Base-by-base conservation (phyloP, 2,113 vertebrate species). In the Hylia prasina region DNA sequence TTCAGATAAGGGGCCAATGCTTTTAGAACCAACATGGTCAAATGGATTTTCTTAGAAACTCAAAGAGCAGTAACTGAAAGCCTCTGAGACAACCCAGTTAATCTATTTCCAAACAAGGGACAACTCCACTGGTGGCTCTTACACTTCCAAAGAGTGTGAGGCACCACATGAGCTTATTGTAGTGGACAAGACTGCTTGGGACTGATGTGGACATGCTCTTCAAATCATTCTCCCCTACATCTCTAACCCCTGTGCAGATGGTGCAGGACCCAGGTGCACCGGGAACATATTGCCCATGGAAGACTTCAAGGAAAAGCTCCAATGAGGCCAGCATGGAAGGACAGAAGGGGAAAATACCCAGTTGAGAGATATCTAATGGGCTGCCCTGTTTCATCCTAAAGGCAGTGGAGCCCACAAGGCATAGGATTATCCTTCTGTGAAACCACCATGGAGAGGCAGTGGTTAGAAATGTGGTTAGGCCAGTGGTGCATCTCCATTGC, bases 111-210 rank as follows among this genome's bases (percentile, higher is more conserved):
- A 68, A 90, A 60, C 16, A 70, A 86, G 0, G 0, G 47, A 48
- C 33, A 90, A 56, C 2, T 14, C 13, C 37, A 56, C 1, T 1
- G 1, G 35, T 0, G 3, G 33, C 12, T 53, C 48, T 24, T 65
- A 45, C 3, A 8, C 21, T 83, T 93, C 22, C 28, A 58, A 45
- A 50, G 66, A 87, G 23, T 1, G 1, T 30, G 20, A 30, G 77
- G 33, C 2, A 17, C 50, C 37, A 40, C 2, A 8, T 0, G 0
- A 85, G 31, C 3, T 1, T 47, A 42, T 6, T 51, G 47, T 19
- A 8, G 51, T 37, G 20, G 40, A 51, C 33, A 69, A 56, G 10
- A 50, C 8, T 0, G 1, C 63, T 47, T 50, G 39, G 47, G 50
- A 70, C 25, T 37, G 8, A 65, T 5, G 15, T 9, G 44, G 40